Conservation (phyloP, 2,888 invertebrate species). For the Druceiella hillmani region DNA sequence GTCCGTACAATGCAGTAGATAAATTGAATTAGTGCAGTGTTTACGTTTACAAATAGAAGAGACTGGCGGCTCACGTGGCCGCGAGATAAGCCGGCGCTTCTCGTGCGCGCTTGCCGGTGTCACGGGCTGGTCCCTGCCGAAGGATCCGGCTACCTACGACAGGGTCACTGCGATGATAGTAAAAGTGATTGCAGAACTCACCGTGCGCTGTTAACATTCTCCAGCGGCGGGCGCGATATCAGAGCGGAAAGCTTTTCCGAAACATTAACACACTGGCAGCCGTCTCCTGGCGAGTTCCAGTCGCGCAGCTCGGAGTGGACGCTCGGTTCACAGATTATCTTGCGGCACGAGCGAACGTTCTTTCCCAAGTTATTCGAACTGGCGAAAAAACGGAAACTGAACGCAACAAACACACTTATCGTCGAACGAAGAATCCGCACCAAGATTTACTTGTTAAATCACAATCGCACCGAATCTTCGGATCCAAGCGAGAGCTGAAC, state of each 20-base stretch:
- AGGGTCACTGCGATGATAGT: too few relatives aligned
- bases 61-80: constrained; percentile 50
- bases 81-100: constrained; percentile 38
- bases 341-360: constrained; percentile 50
- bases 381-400: too few relatives aligned
- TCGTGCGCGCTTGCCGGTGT: too few relatives aligned
- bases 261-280: not conserved
- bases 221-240: constrained; percentile 30
- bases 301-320: constrained; percentile 42
- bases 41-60: constrained; percentile 51
- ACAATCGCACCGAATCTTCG: too few relatives aligned
- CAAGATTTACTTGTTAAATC: too few relatives aligned
- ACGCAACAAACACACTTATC: too few relatives aligned
- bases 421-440: too few relatives aligned
- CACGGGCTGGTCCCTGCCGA: too few relatives aligned
- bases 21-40: constrained; percentile 47
- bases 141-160: too few relatives aligned
- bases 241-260: not conserved
- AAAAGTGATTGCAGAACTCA: constrained; percentile 37
- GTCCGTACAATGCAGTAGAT: too few relatives aligned
- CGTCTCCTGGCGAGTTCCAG: constrained; percentile 29
- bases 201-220: constrained; percentile 54
- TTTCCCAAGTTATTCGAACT: constrained; percentile 32
- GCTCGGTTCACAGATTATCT: constrained; percentile 38
- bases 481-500: too few relatives aligned